phyloP scores from a whole-genome alignment of 2,797 vertebrate genomes.

The Bothrops alternatus region DNA sequence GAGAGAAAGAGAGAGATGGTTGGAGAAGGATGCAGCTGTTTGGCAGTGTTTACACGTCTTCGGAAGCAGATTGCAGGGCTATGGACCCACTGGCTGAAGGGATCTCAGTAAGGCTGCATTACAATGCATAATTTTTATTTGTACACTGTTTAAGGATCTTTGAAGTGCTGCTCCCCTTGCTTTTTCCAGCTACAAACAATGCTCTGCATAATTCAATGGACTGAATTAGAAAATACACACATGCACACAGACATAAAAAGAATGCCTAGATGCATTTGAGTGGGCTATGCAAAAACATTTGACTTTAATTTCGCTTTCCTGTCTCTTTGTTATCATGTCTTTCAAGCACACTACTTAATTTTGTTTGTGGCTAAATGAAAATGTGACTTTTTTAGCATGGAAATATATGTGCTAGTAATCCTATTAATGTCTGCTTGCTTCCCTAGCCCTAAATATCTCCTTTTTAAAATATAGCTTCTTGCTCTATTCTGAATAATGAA shows the following conservation, averaged over 20 bases:
- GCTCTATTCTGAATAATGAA: background rate
- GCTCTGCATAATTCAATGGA: slow-evolving; percentile 64
- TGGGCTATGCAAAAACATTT: slow-evolving; percentile 18
- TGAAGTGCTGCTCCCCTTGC: slow-evolving; percentile 35
- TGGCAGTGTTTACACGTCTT: slow-evolving; percentile 74
- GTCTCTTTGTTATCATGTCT: slow-evolving; percentile 24
- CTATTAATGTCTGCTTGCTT: background rate
- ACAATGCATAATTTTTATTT: slow-evolving; percentile 64
- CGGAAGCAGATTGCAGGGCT: slow-evolving; percentile 63
- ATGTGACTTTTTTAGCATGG: slow-evolving; percentile 11
- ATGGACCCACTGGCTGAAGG: slow-evolving; percentile 55
- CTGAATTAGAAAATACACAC: slow-evolving; percentile 48
- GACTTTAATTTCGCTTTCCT: background rate
- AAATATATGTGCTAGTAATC: background rate
- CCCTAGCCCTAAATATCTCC: background rate
- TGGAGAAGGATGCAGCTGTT: slow-evolving; percentile 33
- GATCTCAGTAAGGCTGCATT: slow-evolving; percentile 60
- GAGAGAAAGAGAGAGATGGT: background rate
- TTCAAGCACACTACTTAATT: slow-evolving; percentile 39
- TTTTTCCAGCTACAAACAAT: slow-evolving; percentile 40
- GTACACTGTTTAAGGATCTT: slow-evolving; percentile 52
- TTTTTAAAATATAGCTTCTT: background rate
- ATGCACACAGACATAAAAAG: background rate
- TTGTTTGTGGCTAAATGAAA: slow-evolving; percentile 1
- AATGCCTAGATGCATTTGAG: slow-evolving; percentile 26